A percentile compares a stretch with the other conserved stretches of the same genome.
Conservation (phyloP, 2,797 vertebrate species). For the Heterohyrax brucei region DNA sequence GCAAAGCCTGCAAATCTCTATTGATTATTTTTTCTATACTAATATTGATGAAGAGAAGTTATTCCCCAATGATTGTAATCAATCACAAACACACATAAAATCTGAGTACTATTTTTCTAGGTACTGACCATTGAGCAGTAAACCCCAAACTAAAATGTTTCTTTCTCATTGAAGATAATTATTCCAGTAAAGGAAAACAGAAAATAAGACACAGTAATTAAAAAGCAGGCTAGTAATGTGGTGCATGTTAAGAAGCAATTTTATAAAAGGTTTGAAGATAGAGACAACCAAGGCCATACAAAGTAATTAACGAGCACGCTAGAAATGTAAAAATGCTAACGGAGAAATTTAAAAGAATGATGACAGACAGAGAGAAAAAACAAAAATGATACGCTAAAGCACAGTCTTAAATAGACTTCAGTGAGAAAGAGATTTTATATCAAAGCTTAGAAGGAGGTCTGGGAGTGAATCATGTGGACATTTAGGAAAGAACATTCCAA, state of each 20-base stretch:
- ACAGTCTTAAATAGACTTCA: neutral
- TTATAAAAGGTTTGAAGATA: neutral
- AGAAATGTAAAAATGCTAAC: neutral
- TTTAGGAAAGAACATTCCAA: neutral
- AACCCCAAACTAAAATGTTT: neutral
- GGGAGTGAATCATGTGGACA: neutral
- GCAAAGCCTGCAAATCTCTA: neutral
- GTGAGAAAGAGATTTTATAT: neutral
- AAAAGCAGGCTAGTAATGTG: neutral
- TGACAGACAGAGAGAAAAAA: neutral
- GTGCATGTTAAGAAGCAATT: neutral
- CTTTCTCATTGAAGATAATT: neutral
- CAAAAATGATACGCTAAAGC: neutral
- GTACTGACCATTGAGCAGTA: neutral
- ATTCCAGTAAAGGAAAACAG: neutral
- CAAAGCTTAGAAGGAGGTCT: neutral
- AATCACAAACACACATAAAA: conserved; percentile 7
- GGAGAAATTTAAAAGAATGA: neutral
- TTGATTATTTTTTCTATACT: conserved; percentile 17
- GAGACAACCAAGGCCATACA: neutral
- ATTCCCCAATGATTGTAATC: neutral
- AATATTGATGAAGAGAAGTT: conserved; percentile 34
- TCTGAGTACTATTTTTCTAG: neutral
- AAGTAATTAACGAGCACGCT: neutral
- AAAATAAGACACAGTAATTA: conserved; percentile 11